Base-by-base conservation (phyloP, 35 echinoderm and acorn worm genomes). In the Eucidaris tribuloides region DNA sequence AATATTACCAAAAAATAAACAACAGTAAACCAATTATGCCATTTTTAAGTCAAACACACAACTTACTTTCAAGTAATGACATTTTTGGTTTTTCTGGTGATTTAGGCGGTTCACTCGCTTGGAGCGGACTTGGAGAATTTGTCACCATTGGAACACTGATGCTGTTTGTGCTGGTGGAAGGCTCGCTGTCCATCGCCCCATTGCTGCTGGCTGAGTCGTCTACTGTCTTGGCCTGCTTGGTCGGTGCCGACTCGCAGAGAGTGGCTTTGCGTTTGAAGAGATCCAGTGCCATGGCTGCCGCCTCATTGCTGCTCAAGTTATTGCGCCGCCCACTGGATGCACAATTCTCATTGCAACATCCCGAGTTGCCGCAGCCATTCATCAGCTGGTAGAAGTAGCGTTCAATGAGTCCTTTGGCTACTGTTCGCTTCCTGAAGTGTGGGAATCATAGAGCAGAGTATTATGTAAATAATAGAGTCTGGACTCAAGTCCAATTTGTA, bases 351-450 rank as follows among this genome's bases (percentile, higher is more conserved):
- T 99, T 99, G 41, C 82, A 83, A 42, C 96, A 99, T 3, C 58
- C 41, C 0, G 58, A 22, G 63, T 93, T 92, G 0, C 96, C 96
- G 45, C 96, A 99, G 41, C 96, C 96, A 64, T 93, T 70, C 9
- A 93, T 71, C 6, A 99, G 87, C 59, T 99, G 96, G 82, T 90
- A 99, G 91, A 93, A 99, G 46, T 90, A 99, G 30, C 87, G 91
- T 64, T 93, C 90, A 68, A 99, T 99, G 27, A 93, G 85, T 27
- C 58, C 58, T 42, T 86, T 62, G 49, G 91, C 96, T 33, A 88
- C 88, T 30, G 90, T 87, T 71, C 96, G 82, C 84, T 99, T 99
- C 96, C 96, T 99, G 55, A 63, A 34, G 20, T 27, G n/a, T 3
- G 11, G 13, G 42, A 59, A 60, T 27, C 14, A 45, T 56, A 22